Conservation (phyloP, 2,888 invertebrate genomes). For the Rhingia rostrata region DNA sequence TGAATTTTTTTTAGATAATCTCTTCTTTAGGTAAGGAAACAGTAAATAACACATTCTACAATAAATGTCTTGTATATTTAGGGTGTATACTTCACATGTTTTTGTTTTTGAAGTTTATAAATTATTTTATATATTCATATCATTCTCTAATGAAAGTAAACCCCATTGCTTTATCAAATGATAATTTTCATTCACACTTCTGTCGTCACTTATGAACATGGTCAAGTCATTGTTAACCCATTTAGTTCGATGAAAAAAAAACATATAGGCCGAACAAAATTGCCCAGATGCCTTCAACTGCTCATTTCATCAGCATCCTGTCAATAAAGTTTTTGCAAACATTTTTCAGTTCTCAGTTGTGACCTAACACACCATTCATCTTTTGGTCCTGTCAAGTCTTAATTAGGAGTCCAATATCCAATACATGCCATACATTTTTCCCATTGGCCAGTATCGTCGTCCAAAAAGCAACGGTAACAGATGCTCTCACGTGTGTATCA, state of each 20-base stretch:
- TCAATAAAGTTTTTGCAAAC: constrained; percentile 5
- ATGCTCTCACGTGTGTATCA: constrained; percentile 2
- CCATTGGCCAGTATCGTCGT: neutral
- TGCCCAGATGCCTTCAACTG: constrained; percentile 9
- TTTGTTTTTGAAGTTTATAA: no score
- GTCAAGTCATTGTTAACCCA: constrained; percentile 15
- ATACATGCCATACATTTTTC: neutral
- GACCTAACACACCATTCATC: constrained; percentile 26
- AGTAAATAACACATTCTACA: no score
- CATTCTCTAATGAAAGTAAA: no score
- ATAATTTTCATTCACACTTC: neutral
- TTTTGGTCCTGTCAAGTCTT: constrained; percentile 42
- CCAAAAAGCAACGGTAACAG: constrained; percentile 3
- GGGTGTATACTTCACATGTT: no score
- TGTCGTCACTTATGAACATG: neutral
- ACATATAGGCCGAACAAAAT: neutral
- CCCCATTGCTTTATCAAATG: no score
- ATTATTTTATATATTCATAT: no score
- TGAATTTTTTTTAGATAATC: no score
- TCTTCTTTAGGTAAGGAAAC: no score
- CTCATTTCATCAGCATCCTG: constrained; percentile 24
- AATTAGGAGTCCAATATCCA: constrained; percentile 21
- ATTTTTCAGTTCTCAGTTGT: neutral
- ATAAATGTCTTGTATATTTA: no score
- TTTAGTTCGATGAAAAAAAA: neutral